Evolutionary conservation across 2,797 vertebrate species (phyloP).

Genomic region (Masticophis lateralis): DNA sequence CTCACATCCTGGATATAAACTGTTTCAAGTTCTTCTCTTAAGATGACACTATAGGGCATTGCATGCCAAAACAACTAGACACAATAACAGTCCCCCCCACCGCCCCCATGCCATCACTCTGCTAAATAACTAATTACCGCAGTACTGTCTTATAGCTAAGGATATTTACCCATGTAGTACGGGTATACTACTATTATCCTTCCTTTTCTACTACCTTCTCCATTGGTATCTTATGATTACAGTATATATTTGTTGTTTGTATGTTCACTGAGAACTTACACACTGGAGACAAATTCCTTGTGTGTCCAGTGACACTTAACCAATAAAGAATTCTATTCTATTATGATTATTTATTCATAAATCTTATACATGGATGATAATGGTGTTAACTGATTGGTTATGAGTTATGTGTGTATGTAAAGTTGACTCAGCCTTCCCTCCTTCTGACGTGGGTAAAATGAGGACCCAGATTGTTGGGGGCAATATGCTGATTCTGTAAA

Average conservation of each 20-base stretch:
- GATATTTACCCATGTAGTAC: not conserved
- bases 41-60: not conserved
- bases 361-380: not conserved
- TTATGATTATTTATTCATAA: not conserved
- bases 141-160: not conserved
- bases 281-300: not conserved
- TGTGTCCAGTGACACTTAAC: not conserved
- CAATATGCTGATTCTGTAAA: not conserved
- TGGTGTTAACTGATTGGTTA: no score
- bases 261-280: not conserved
- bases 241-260: not conserved
- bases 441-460: not conserved
- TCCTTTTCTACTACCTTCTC: not conserved
- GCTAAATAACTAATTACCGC: not conserved
- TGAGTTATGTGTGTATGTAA: no score
- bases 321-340: not conserved
- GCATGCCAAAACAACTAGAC: not conserved
- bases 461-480: not conserved
- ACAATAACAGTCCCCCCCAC: not conserved
- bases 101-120: not conserved
- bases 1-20: not conserved
- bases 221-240: not conserved
- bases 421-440: not conserved
- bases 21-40: not conserved
- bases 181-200: not conserved